phyloP scores from a whole-genome alignment of 2,888 invertebrate species.

The Eremobia ochroleuca region DNA sequence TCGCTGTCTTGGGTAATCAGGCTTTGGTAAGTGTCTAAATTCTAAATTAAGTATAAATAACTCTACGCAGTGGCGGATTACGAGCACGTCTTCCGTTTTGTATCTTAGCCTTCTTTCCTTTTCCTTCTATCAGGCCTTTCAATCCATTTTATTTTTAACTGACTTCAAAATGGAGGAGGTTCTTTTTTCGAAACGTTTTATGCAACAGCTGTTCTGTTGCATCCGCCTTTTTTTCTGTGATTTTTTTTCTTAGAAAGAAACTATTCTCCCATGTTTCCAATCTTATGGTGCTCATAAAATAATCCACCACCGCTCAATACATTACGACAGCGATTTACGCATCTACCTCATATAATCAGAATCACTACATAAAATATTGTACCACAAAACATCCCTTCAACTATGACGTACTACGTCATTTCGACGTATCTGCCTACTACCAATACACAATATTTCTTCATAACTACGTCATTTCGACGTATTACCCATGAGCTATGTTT shows the following conservation, averaged over 20 bases:
- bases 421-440: neutral
- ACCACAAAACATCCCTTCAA: neutral
- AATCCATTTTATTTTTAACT: neutral
- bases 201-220: neutral
- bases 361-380: neutral
- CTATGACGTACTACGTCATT: neutral
- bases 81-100: neutral
- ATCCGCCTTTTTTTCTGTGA: neutral
- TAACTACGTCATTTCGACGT: conserved; percentile 17
- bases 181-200: neutral
- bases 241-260: neutral
- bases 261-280: neutral
- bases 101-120: neutral
- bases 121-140: neutral
- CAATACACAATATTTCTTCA: neutral
- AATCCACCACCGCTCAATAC: conserved; percentile 40
- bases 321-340: conserved; percentile 32
- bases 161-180: neutral
- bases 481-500: neutral
- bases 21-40: conserved; percentile 88
- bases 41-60: conserved; percentile 69
- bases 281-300: conserved; percentile 10
- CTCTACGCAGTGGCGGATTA: conserved; percentile 53
- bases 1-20: conserved; percentile 83
- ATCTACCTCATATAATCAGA: neutral